Base-by-base conservation (phyloP, 2,888 invertebrate species). In the Diachrysia chrysitis region DNA sequence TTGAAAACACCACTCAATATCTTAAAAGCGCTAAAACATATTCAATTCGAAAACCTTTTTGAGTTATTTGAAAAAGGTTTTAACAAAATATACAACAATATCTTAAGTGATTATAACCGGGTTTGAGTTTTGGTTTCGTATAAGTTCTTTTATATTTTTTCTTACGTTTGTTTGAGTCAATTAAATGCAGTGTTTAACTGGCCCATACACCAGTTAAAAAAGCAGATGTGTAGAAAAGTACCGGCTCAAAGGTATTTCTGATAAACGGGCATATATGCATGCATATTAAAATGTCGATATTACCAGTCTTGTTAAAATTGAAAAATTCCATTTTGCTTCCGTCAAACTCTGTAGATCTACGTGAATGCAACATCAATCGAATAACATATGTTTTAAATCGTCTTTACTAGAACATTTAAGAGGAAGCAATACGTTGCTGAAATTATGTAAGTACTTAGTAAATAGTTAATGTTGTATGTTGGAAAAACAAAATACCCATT, bases 301-400 rank as follows among this genome's bases (percentile, higher is more conserved):
- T 48, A 17, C 3, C 19, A 19, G 19, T 48, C 10, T 17, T 48
- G 48, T 46, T 6, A 21, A 48, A 19, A 48, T 17, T 48, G 19
- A 48, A 48, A 48, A 48, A 48, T 19, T 48, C 19, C 48, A 48
- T 48, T 48, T 48, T 17, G 48, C 48, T 48, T 19, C 17, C 48
- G 48, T 21, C 10, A n/a, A 48, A 19, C 46, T 19, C 19, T 48
- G 48, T 12, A 10, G 19, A 48, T 12, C 10, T 19, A 4, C 19
- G 42, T 42, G 42, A 42, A 42, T 42, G 19, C 48, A 10, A 21
- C 19, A 46, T 6, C 7, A 17, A 17, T 9, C 1, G 46, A 19
- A 17, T 17, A 12, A 48, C 19, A 48, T 19, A 19, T 48, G 19
- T 17, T 19, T 10, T 17, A 48, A 48, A 17, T n/a, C 4, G 2